Evolutionary conservation across 2,797 vertebrate species (phyloP).

Genomic region (Aselliscus stoliczkanus): DNA sequence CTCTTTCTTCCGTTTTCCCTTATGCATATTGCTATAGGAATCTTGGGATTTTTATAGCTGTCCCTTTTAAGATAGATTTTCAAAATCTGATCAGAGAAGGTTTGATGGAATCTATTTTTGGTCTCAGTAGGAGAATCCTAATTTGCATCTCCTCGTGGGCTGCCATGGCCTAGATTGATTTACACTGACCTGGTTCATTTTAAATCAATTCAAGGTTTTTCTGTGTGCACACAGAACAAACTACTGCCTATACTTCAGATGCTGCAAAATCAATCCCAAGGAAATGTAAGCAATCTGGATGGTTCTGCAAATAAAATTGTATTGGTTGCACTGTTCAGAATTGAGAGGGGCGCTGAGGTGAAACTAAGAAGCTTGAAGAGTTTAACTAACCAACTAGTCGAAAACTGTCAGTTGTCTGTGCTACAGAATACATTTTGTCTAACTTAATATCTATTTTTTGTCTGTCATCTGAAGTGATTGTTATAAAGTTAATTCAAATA

Average conservation of each 20-base stretch:
- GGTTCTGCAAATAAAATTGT: constrained; percentile 23
- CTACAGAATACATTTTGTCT: neutral
- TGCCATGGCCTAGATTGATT: constrained; percentile 44
- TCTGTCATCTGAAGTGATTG: neutral
- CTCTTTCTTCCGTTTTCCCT: neutral
- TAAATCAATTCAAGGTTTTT: constrained; percentile 53
- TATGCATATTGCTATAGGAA: neutral
- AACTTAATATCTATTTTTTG: neutral
- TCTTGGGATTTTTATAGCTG: neutral
- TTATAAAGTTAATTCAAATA: neutral
- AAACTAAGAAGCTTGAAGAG: neutral
- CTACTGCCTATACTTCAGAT: constrained; percentile 24
- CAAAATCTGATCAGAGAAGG: constrained; percentile 8
- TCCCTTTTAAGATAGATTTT: constrained; percentile 31
- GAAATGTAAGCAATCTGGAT: constrained; percentile 44
- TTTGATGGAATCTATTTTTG: constrained; percentile 59
- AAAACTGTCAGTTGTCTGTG: neutral
- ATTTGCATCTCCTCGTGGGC: constrained; percentile 50
- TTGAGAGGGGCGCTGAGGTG: neutral
- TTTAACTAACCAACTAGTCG: neutral
- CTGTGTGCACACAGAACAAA: constrained; percentile 28
- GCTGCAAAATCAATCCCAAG: constrained; percentile 51
- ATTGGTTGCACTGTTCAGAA: neutral
- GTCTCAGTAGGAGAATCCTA: constrained; percentile 32
- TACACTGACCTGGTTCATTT: constrained; percentile 32